Conservation (phyloP, 2,797 vertebrate genomes). For the Emydoidea blandingii region DNA sequence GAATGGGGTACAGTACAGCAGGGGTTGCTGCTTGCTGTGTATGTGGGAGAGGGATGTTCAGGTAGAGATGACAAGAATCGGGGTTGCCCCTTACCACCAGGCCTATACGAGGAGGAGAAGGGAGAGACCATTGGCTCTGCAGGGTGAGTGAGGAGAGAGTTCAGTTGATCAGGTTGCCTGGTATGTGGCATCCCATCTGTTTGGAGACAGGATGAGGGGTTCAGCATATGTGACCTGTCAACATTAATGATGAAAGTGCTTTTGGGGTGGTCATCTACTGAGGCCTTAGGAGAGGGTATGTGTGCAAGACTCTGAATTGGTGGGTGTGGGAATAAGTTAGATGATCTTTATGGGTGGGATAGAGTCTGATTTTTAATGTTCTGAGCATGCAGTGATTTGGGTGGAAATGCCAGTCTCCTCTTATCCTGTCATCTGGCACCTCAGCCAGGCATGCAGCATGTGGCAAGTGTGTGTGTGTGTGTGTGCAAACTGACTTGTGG, state of each 20-base stretch:
- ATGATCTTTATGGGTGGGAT: background rate
- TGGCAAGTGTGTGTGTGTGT: background rate
- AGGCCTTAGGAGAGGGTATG: background rate
- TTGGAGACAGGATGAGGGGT: background rate
- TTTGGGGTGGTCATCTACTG: background rate
- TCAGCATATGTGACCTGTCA: background rate
- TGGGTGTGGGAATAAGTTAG: background rate
- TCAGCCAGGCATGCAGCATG: background rate
- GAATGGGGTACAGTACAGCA: background rate
- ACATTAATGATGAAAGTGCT: background rate
- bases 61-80: background rate
- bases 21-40: background rate
- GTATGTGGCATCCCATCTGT: background rate
- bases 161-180: background rate
- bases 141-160: background rate
- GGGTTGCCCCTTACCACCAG: background rate
- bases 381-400: background rate
- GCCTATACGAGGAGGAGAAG: background rate
- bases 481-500: background rate
- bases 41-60: background rate
- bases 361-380: background rate
- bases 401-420: background rate
- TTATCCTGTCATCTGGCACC: background rate
- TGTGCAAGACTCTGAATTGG: background rate
- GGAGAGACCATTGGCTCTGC: background rate